Conservation (phyloP, 2,113 vertebrate genomes). For the Crotophaga sulcirostris region DNA sequence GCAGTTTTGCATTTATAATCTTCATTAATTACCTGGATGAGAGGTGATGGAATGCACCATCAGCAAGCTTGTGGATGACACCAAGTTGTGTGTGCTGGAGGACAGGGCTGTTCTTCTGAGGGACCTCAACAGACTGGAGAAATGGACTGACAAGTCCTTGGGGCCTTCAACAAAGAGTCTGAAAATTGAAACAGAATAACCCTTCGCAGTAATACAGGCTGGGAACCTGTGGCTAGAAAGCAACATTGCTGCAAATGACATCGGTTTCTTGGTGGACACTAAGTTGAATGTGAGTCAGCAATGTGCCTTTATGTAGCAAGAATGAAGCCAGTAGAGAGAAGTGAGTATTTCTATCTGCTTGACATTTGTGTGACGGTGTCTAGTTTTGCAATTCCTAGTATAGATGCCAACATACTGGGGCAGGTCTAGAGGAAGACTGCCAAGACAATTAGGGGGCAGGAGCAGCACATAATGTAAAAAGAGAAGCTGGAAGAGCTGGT, state of each 20-base stretch:
- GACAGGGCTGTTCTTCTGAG: background rate
- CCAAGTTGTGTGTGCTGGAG: background rate
- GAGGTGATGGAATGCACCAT: background rate
- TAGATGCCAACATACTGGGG: background rate
- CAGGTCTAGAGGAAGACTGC: background rate
- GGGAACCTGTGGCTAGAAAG: background rate
- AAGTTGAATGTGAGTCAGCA: background rate
- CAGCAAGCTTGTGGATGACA: background rate
- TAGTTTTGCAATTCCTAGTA: background rate
- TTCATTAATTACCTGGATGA: background rate
- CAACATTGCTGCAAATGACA: fast-evolving
- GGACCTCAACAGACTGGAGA: background rate
- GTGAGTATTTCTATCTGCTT: background rate
- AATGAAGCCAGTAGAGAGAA: background rate
- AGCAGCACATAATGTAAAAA: background rate
- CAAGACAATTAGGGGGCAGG: background rate
- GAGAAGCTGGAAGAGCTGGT: background rate
- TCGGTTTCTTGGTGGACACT: background rate
- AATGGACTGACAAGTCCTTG: background rate
- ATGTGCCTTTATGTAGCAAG: background rate
- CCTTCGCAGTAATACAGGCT: fast-evolving
- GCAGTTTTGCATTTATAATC: background rate
- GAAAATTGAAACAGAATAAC: background rate
- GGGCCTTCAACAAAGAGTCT: background rate
- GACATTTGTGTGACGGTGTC: background rate